A percentile compares a stretch with the other conserved stretches of the same genome.
phyloP scores from a whole-genome alignment of 2,888 invertebrate species.

The Catocala nupta region DNA sequence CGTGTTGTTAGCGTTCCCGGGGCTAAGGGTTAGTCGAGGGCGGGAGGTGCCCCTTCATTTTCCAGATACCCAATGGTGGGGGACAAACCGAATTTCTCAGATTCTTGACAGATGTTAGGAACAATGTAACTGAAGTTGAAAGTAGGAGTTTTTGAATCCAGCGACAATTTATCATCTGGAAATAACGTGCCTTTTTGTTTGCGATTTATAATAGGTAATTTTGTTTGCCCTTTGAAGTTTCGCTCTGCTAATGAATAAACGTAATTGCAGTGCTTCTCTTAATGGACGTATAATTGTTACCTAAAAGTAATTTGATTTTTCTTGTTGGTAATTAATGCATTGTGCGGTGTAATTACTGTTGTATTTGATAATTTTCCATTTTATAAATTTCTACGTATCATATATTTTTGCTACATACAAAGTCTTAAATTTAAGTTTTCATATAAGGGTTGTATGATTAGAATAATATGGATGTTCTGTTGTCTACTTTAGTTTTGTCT shows the following conservation, averaged over 20 bases:
- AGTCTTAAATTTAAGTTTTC: too few relatives aligned
- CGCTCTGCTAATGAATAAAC: conserved; percentile 31
- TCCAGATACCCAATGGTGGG: conserved; percentile 6
- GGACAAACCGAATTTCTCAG: conserved; percentile 42
- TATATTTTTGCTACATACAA: too few relatives aligned
- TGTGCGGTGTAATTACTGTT: conserved; percentile 33
- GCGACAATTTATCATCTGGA: conserved; percentile 45
- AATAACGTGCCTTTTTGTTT: conserved; percentile 32
- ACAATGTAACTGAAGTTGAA: conserved; percentile 41
- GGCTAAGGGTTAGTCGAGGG: conserved; percentile 18
- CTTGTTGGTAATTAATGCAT: conserved; percentile 32
- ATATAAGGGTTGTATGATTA: not conserved
- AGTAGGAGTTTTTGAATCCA: conserved; percentile 39
- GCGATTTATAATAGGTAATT: conserved; percentile 36
- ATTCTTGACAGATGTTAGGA: conserved; percentile 41
- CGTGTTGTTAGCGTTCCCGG: conserved; percentile 14
- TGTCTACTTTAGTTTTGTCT: not conserved
- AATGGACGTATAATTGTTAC: conserved; percentile 38
- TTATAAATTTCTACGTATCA: too few relatives aligned
- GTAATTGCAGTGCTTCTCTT: conserved; percentile 37
- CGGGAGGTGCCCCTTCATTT: conserved; percentile 3
- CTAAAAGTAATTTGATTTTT: conserved; percentile 22
- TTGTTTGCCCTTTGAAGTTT: conserved; percentile 36
- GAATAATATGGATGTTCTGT: not conserved
- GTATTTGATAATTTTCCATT: not conserved